Base-by-base conservation (phyloP, 2,797 vertebrate species). In the Odontamblyopus rebecca region DNA sequence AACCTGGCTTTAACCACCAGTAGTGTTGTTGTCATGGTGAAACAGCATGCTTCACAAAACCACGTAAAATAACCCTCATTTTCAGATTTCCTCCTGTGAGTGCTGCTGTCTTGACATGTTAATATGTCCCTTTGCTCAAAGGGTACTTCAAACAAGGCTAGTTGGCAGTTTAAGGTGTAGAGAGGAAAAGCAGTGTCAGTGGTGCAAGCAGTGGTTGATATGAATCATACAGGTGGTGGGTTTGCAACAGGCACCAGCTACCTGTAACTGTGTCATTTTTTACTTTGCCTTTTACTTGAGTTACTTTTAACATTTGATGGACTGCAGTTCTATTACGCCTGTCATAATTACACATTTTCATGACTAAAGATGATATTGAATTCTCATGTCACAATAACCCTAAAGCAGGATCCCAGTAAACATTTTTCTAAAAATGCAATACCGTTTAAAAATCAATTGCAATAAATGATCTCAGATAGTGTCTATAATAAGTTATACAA, bases 21-120 rank as follows among this genome's bases (percentile, higher is more conserved):
- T 51, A 29, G 27, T 6, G 50, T 51, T 67, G 63, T 65, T 50
- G 48, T 67, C 26, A 67, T 51, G 64, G 65, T 53, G 29, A 67
- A 53, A 27, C 65, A 4, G 44, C 44, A 29, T 51, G 44, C 29
- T 11, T 30, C 65, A 67, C 23, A 50, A 50, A 50, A 29, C 15
- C 7, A 16, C 18, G 4, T 19, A n/a, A 51, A 67, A 50, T 51
- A 30, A 26, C 51, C 19, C 5, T 16, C 5, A 38, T 56, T 68
- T 68, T 38, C 19, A 35, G 12, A 23, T 38, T 68, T 57, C 29
- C 51, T 51, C 48, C 27, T 32, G 65, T 67, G 50, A 53, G 30
- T 56, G 44, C 9, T 23, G 29, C 51, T 6, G 66, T 54, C 2
- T 53, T 54, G 66, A 54, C 51, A 68, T 57, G 66, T 68, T 53